Evolutionary conservation across 2,888 invertebrate genomes (phyloP).

Genomic region (Drosophila vallismaia): DNA sequence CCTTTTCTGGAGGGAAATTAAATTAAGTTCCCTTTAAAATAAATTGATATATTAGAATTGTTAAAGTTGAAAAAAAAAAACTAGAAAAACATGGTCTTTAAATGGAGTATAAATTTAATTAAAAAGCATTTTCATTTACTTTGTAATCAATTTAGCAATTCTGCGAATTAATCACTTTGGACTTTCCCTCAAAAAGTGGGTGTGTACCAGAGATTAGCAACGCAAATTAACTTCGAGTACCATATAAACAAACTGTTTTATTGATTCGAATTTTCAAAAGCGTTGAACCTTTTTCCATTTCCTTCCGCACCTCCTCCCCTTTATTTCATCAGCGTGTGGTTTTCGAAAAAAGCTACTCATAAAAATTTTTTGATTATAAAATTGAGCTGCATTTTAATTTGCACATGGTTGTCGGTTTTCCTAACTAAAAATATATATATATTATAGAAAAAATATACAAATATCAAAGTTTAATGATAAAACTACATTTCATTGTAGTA

Average conservation of each 20-base stretch:
- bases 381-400: conserved; percentile 8
- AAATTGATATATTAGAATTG: too few relatives aligned
- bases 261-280: conserved; percentile 33
- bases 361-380: conserved; percentile 13
- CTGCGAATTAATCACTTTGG: background rate
- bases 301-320: conserved; percentile 19
- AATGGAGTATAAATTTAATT: background rate
- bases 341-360: conserved; percentile 24
- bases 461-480: background rate
- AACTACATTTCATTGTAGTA: too few relatives aligned
- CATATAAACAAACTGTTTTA: conserved; percentile 1
- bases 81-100: background rate
- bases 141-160: background rate
- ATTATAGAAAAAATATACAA: background rate
- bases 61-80: too few relatives aligned
- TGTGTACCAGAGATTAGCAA: conserved; percentile 42
- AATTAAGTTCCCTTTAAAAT: too few relatives aligned
- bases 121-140: background rate
- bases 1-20: too few relatives aligned
- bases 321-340: conserved; percentile 9
- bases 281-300: conserved; percentile 52
- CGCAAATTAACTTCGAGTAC: conserved; percentile 32
- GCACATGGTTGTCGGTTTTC: background rate
- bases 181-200: conserved; percentile 22
- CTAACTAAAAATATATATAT: too few relatives aligned